Evolutionary conservation across 2,797 vertebrate species (phyloP).

Genomic region (Tarsius wallacei): DNA sequence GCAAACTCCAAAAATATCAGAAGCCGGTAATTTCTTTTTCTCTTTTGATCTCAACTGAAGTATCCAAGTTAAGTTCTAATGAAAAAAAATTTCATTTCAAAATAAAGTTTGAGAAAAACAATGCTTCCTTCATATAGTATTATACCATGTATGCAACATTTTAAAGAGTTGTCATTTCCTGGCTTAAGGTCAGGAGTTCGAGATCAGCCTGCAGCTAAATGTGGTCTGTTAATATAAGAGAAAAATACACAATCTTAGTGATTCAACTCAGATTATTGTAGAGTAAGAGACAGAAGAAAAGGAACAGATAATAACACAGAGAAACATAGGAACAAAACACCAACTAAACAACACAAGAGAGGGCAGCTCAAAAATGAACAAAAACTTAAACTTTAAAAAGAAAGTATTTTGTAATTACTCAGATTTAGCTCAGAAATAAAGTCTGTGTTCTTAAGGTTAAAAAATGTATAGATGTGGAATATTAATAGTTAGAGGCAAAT

Average conservation of each 20-base stretch:
- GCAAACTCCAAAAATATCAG: not conserved
- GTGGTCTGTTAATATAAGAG: not conserved
- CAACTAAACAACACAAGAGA: not conserved
- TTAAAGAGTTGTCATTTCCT: not conserved
- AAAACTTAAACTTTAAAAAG: not conserved
- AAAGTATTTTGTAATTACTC: not conserved
- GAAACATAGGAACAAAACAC: not conserved
- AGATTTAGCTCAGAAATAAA: constrained; percentile 26
- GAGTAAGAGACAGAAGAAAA: constrained; percentile 11
- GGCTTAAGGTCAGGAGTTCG: too few relatives aligned
- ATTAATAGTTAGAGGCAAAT: not conserved
- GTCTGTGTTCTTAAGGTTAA: not conserved
- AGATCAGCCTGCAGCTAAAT: not conserved
- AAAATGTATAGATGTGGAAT: not conserved
- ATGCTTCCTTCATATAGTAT: not conserved
- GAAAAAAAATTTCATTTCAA: constrained; percentile 23
- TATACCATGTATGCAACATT: not conserved
- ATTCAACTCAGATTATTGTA: constrained; percentile 15
- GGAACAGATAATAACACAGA: not conserved
- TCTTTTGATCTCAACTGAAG: not conserved
- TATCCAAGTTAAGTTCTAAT: not conserved
- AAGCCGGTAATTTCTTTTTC: not conserved
- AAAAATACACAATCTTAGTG: not conserved
- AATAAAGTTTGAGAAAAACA: not conserved
- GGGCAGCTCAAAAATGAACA: constrained; percentile 10